Evolutionary conservation across 1,140 invertebrate species (phyloP).

Genomic region (Conus ventricosus): DNA sequence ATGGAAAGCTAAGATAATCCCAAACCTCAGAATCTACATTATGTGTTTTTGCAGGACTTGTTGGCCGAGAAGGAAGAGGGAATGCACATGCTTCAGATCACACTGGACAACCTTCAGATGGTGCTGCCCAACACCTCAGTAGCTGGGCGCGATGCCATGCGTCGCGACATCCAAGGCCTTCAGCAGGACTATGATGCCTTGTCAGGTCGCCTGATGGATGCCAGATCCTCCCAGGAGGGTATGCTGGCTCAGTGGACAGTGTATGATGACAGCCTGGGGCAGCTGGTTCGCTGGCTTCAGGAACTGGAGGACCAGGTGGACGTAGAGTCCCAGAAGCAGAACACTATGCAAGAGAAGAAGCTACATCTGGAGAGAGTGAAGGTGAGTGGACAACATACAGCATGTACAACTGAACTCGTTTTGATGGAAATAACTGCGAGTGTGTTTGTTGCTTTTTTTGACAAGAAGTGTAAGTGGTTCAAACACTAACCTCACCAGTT

Average conservation of each 20-base stretch:
- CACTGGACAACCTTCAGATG: constrained; percentile 91
- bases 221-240: constrained; percentile 90
- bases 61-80: constrained; percentile 84
- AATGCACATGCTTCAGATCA: constrained; percentile 88
- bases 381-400: constrained; percentile 31
- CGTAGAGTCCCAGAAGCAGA: constrained; percentile 91
- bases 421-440: background rate
- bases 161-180: constrained; percentile 86
- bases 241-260: constrained; percentile 76
- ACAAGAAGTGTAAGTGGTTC: background rate
- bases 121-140: constrained; percentile 95
- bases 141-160: constrained; percentile 89
- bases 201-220: constrained; percentile 91
- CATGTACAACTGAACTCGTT: too few relatives aligned
- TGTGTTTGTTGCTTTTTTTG: background rate
- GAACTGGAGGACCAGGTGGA: constrained; percentile 94
- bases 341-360: constrained; percentile 93
- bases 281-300: constrained; percentile 92
- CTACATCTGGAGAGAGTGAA: constrained; percentile 95
- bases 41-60: constrained; percentile 51
- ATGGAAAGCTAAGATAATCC: too few relatives aligned
- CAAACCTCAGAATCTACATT: too few relatives aligned
- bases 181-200: constrained; percentile 93
- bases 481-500: too few relatives aligned
- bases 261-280: constrained; percentile 79